Base-by-base conservation (phyloP, 2,113 vertebrate species). In the Tursiops truncatus region DNA sequence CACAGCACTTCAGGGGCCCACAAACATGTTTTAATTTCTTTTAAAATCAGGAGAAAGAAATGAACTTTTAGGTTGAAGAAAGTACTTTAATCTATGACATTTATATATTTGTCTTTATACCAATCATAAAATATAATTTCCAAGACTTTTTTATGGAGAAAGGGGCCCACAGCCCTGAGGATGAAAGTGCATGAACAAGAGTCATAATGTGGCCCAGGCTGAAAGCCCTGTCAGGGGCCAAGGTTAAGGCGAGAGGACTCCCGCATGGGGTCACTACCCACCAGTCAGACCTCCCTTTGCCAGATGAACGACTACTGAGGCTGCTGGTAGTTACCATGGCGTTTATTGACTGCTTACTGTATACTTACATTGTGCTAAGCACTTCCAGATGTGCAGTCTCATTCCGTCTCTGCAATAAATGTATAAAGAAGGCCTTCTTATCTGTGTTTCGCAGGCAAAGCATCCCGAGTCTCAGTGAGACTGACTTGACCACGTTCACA, bases 21-120 rank as follows among this genome's bases (percentile, higher is more conserved):
- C 15, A 36, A 31, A 73, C 74, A 12, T 47, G 38, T 53, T 83
- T 82, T 44, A 25, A 89, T 92, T 56, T 76, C 25, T 60, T 79
- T 83, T 41, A 63, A 88, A 89, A 79, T 79, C 28, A 65, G 25
- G 21, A 87, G 33, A 8, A 47, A 67, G 21, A 71, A 53, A 76
- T 82, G 21, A 90, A 90, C 47, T 36, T 95, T 41, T 15, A 60
- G 67, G 44, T 76, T 90, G 26, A 95, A 80, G 38, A 73, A 85
- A 53, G 20, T 89, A 58, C 56, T 94, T 93, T 71, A 71, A 82
- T 60, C 77, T 50, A 11, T 28, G 26, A 47, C 58, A 65, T 50
- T 41, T 91, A 58, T 44, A 38, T 76, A 71, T 76, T 80, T 84
- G 47, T 73, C 23, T 20, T 76, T 65, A 53, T 53, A 23, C 9